Evolutionary conservation across 2,113 vertebrate species (phyloP).

Genomic region (Apodemus speciosus): DNA sequence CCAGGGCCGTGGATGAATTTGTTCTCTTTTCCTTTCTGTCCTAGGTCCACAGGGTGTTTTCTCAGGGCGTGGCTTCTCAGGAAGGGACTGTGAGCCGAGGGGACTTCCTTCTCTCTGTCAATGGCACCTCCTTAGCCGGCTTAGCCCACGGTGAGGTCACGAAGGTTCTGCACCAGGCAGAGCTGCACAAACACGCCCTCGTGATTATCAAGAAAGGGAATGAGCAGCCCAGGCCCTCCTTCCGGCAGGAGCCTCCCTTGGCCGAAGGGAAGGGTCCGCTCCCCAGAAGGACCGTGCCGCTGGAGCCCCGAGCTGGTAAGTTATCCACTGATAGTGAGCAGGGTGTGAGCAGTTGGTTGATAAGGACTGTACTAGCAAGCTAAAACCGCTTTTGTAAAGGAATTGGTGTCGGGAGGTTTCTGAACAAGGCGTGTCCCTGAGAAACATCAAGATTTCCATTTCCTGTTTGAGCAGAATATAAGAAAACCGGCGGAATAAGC

Average conservation of each 20-base stretch:
- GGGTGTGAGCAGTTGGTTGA: constrained; percentile 1
- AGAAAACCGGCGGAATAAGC: not conserved
- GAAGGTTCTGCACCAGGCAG: constrained; percentile 91
- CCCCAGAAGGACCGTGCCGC: constrained; percentile 76
- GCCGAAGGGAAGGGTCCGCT: constrained; percentile 75
- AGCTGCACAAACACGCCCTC: constrained; percentile 86
- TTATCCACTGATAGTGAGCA: constrained; percentile 31
- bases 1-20: not conserved
- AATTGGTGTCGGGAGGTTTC: not conserved
- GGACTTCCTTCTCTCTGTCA: constrained; percentile 92
- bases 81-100: constrained; percentile 92
- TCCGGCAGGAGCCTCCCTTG: constrained; percentile 77
- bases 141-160: constrained; percentile 91
- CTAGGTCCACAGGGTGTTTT: constrained; percentile 95
- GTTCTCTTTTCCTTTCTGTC: constrained; percentile 20
- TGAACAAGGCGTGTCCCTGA: not conserved
- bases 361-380: not conserved
- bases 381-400: not conserved
- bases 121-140: constrained; percentile 87
- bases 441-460: not conserved
- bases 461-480: not conserved
- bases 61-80: constrained; percentile 90
- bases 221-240: constrained; percentile 71
- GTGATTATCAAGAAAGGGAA: constrained; percentile 89
- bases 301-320: constrained; percentile 87